phyloP scores from a whole-genome alignment of 2,113 vertebrate genomes.

The Mastomys coucha region DNA sequence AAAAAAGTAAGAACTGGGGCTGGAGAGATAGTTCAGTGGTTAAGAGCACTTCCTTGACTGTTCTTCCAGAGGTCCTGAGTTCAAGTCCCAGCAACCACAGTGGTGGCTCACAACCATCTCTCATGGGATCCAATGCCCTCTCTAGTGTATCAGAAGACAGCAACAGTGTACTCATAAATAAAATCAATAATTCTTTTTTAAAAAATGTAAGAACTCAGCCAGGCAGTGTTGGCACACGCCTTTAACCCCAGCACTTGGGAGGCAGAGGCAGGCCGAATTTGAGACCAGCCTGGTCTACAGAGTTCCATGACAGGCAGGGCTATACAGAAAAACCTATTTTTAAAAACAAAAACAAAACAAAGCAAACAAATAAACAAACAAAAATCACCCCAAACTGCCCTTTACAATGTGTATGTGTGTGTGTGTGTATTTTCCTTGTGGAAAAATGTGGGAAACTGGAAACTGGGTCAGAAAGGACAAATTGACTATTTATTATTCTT shows the following conservation, averaged over 20 bases:
- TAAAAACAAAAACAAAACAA: background rate
- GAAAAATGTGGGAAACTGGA: background rate
- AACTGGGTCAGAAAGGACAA: slow-evolving; percentile 13
- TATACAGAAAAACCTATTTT: background rate
- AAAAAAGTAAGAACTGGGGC: background rate
- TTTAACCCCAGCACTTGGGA: background rate
- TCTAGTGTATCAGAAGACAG: too few relatives aligned
- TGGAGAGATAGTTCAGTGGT: too few relatives aligned
- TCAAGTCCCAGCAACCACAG: too few relatives aligned
- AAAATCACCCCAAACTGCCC: background rate
- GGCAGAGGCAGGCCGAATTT: background rate
- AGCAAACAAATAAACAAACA: background rate
- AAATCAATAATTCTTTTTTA: too few relatives aligned
- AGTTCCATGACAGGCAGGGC: background rate
- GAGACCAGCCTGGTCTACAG: background rate
- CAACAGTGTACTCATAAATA: too few relatives aligned
- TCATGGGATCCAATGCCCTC: too few relatives aligned
- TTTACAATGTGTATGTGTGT: background rate
- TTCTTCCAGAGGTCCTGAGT: too few relatives aligned
- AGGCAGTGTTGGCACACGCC: background rate
- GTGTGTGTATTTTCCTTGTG: too few relatives aligned
- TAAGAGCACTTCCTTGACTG: too few relatives aligned
- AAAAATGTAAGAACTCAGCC: background rate
- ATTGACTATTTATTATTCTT: slow-evolving; percentile 13
- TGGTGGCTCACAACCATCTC: too few relatives aligned